Evolutionary conservation across 2,888 invertebrate species (phyloP).

Genomic region (Macrophya annulata): DNA sequence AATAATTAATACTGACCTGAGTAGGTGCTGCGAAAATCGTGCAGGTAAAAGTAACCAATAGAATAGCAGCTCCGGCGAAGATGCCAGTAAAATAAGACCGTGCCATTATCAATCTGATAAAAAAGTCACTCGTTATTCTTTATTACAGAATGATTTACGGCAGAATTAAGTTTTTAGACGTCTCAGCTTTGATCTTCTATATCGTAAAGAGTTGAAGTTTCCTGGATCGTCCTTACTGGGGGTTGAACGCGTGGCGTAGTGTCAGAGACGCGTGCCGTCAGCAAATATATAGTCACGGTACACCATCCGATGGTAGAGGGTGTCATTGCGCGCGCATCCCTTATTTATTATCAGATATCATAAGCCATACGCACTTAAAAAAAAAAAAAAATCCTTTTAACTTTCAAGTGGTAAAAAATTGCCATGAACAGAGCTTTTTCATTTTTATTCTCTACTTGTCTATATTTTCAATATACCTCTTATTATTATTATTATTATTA

Average conservation of each 20-base stretch:
- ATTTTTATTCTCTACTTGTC: neutral
- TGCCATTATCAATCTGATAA: conserved; percentile 24
- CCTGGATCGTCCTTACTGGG: conserved; percentile 16
- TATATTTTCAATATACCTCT: too few species aligned
- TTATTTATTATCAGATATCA: conserved; percentile 52
- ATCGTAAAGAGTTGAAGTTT: neutral
- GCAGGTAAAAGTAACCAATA: conserved; percentile 59
- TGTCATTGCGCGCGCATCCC: conserved; percentile 62
- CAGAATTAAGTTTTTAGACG: neutral
- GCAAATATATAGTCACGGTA: conserved; percentile 70
- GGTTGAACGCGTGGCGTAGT: conserved; percentile 62
- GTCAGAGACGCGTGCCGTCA: conserved; percentile 67
- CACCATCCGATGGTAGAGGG: conserved; percentile 61
- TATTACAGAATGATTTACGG: neutral
- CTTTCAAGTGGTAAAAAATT: conserved; percentile 32
- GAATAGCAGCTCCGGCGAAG: conserved; percentile 58
- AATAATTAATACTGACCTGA: conserved; percentile 61
- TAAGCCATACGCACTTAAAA: conserved; percentile 44
- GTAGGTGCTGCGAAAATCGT: conserved; percentile 63
- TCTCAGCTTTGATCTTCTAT: neutral
- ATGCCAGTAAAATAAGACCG: conserved; percentile 34
- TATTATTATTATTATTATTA: neutral
- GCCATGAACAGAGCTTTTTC: neutral
- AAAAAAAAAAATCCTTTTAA: conserved; percentile 31
- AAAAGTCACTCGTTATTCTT: conserved; percentile 8